These are phyloP conservation scores for Ctenopoma kingsleyae DNA, from an alignment of 2,797 vertebrate genomes.

Conservation along the genomic window DNA sequence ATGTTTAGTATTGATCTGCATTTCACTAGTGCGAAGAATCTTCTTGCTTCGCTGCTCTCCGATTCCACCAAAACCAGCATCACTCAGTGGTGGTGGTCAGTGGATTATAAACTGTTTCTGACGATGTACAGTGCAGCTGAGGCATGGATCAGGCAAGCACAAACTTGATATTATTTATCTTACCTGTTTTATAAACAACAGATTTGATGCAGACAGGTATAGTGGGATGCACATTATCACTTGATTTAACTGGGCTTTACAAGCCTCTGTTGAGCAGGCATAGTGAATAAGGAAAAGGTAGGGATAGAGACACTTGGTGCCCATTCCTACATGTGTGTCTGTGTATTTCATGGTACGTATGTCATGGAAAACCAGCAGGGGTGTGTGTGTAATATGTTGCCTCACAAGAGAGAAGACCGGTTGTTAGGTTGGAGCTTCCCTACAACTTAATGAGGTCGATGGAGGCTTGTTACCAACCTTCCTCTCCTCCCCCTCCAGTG, in stretches of 20 bases:
- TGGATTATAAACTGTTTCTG: slow-evolving; percentile 3
- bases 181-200: slow-evolving; percentile 9
- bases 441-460: slow-evolving; percentile 73
- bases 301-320: slow-evolving; percentile 9
- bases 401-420: slow-evolving; percentile 68
- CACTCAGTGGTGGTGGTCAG: no score
- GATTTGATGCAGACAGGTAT: slow-evolving; percentile 7
- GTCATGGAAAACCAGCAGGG: slow-evolving; percentile 51
- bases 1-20: slow-evolving; percentile 12
- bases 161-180: neutral
- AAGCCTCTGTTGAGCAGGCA: slow-evolving; percentile 19
- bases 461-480: slow-evolving; percentile 70
- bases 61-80: neutral
- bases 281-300: slow-evolving; percentile 18
- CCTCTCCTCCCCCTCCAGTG: slow-evolving; percentile 29
- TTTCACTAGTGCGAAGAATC: neutral
- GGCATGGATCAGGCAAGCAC: neutral
- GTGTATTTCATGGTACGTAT: slow-evolving; percentile 39
- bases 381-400: slow-evolving; percentile 17
- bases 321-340: slow-evolving; percentile 7
- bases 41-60: neutral
- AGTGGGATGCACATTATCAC: slow-evolving; percentile 6
- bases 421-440: slow-evolving; percentile 72
- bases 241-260: slow-evolving; percentile 34
- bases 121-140: slow-evolving; percentile 15